A percentile compares a stretch with the other conserved stretches of the same genome.
Evolutionary conservation across 2,888 invertebrate species (phyloP).

Genomic region (Pogonocherus hispidulus): DNA sequence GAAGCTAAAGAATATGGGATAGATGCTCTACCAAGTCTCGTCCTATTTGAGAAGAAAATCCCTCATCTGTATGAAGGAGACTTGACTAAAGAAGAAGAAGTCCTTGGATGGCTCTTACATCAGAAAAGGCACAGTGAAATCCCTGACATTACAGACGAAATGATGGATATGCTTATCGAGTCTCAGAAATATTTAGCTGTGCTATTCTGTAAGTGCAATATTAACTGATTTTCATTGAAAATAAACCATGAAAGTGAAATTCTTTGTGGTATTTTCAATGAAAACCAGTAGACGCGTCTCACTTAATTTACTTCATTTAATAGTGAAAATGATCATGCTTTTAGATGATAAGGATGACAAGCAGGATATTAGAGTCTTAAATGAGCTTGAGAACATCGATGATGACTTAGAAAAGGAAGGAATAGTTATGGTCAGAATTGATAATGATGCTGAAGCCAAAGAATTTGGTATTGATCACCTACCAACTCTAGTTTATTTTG

Average conservation of each 20-base stretch:
- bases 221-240: conserved; percentile 10
- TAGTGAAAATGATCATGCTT: conserved; percentile 24
- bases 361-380: conserved; percentile 88
- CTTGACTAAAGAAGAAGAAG: conserved; percentile 89
- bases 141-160: conserved; percentile 92
- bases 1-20: conserved; percentile 93
- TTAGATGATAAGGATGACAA: conserved; percentile 91
- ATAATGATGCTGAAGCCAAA: conserved; percentile 90
- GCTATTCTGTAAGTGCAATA: conserved; percentile 84
- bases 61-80: conserved; percentile 77
- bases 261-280: neutral
- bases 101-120: conserved; percentile 91
- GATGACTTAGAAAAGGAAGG: conserved; percentile 92
- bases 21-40: conserved; percentile 85
- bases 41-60: conserved; percentile 77
- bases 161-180: conserved; percentile 92
- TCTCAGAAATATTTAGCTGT: conserved; percentile 86
- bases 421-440: conserved; percentile 91
- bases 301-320: conserved; percentile 9
- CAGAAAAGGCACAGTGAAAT: conserved; percentile 93
- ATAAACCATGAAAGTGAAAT: neutral
- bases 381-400: conserved; percentile 93
- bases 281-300: neutral
- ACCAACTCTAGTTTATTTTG: conserved; percentile 89
- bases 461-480: conserved; percentile 92